Percentiles rank a stretch among this genome's conserved stretches.
These are phyloP conservation scores for Rambutsinella grinnellia DNA, from an alignment of 2,888 invertebrate genomes.

Conservation along the genomic window DNA sequence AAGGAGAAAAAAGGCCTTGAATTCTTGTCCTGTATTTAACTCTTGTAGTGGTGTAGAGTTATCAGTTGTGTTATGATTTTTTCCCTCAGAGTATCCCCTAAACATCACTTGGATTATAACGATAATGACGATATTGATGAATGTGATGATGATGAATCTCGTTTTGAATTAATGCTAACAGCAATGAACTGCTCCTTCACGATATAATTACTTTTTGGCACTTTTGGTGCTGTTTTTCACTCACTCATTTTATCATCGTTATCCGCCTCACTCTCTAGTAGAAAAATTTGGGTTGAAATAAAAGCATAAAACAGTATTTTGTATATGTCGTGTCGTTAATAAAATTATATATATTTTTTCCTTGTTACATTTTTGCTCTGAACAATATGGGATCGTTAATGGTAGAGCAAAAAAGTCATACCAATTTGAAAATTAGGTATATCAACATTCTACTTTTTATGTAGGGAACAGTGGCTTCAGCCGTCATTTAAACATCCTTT, in stretches of 20 bases:
- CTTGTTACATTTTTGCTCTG: too few species aligned
- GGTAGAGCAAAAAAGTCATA: too few species aligned
- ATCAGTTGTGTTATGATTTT: background rate
- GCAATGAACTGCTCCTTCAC: constrained; percentile 5
- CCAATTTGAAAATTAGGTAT: too few species aligned
- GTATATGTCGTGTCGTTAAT: too few species aligned
- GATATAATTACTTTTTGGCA: constrained; percentile 47
- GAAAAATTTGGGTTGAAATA: too few species aligned
- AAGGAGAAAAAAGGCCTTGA: constrained; percentile 41
- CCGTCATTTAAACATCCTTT: too few species aligned
- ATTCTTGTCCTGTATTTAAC: constrained; percentile 14
- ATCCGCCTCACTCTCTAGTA: too few species aligned
- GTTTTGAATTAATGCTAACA: constrained; percentile 29
- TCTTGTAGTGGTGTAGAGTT: background rate
- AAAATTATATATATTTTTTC: too few species aligned
- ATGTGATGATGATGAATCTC: constrained; percentile 37
- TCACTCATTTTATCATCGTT: constrained; percentile 40
- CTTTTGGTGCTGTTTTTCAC: constrained; percentile 44
- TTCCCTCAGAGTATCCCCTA: background rate
- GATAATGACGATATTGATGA: constrained; percentile 36
- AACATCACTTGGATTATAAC: constrained; percentile 11
- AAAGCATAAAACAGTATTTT: too few species aligned
- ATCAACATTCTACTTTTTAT: too few species aligned
- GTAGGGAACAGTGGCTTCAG: too few species aligned
- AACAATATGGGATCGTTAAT: too few species aligned